Conservation (phyloP, 2,797 vertebrate species). For the Benthosema pterotum region DNA sequence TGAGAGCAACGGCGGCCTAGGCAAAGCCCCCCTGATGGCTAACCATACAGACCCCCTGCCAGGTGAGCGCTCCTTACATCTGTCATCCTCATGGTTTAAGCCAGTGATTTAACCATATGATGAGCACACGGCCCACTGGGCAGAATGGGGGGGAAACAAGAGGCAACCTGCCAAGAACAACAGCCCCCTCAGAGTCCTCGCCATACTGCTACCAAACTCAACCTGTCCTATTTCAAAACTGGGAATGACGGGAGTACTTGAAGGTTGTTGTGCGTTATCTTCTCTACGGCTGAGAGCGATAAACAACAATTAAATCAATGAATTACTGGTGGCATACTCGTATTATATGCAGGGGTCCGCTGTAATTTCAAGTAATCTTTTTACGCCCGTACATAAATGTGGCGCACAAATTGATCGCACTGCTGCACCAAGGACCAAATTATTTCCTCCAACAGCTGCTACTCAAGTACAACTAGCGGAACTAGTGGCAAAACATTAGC, state of each 20-base stretch:
- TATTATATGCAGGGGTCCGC: too few relatives aligned
- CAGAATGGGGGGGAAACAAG: slow-evolving; percentile 47
- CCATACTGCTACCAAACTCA: neutral
- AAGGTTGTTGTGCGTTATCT: too few relatives aligned
- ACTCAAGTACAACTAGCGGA: too few relatives aligned
- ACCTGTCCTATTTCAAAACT: neutral
- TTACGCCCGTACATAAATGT: too few relatives aligned
- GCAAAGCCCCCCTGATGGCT: slow-evolving; percentile 9
- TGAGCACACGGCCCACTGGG: slow-evolving; percentile 36
- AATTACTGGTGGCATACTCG: too few relatives aligned
- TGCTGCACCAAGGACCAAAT: too few relatives aligned
- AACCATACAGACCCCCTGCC: slow-evolving; percentile 28
- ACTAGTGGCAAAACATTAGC: too few relatives aligned
- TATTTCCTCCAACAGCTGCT: too few relatives aligned
- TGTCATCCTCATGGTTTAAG: slow-evolving; percentile 33
- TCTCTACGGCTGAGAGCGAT: neutral
- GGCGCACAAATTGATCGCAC: too few relatives aligned
- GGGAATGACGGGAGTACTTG: too few relatives aligned
- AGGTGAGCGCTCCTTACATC: slow-evolving; percentile 40
- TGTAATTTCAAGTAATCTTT: too few relatives aligned
- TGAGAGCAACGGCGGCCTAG: slow-evolving; percentile 4
- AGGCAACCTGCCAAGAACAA: slow-evolving; percentile 20
- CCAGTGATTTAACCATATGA: slow-evolving; percentile 41
- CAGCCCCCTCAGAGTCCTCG: slow-evolving; percentile 17
- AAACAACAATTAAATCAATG: neutral